Percentiles rank a stretch among this genome's conserved stretches.
phyloP scores from a whole-genome alignment of 2,113 vertebrate genomes.

The Pogonocichla stellata region DNA sequence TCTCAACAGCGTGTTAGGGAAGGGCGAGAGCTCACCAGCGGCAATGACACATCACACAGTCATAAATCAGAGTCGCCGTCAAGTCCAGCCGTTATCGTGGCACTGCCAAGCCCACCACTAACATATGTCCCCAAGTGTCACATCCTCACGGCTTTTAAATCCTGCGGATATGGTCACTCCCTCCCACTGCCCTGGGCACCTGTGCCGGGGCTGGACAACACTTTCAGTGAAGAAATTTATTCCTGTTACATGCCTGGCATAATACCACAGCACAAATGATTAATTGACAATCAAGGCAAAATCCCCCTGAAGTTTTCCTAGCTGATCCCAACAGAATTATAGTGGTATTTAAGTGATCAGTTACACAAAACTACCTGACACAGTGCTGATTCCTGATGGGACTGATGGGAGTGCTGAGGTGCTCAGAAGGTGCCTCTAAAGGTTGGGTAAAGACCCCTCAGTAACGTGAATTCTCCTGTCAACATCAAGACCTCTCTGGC shows the following conservation, averaged over 20 bases:
- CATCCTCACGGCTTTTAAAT: not conserved
- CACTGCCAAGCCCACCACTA: not conserved
- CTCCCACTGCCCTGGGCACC: not conserved
- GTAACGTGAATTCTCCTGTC: not conserved
- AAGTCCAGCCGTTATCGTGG: not conserved
- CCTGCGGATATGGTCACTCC: not conserved
- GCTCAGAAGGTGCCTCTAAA: not conserved
- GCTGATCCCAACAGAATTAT: rapidly evolving
- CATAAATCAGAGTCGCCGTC: not conserved
- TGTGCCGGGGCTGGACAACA: not conserved
- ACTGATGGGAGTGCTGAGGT: not conserved
- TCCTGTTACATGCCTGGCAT: not conserved
- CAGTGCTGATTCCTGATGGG: not conserved
- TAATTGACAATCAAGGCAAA: no score
- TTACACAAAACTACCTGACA: not conserved
- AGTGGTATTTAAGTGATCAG: not conserved
- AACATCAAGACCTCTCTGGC: not conserved
- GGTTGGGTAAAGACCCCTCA: not conserved
- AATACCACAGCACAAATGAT: not conserved
- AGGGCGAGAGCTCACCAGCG: not conserved
- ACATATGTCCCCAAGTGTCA: not conserved
- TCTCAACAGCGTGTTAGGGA: not conserved
- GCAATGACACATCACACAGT: not conserved
- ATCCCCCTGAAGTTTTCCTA: not conserved
- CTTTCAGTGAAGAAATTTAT: not conserved